Base-by-base conservation (phyloP, 2,797 vertebrate genomes). In the Brachyrhaphis roseni region DNA sequence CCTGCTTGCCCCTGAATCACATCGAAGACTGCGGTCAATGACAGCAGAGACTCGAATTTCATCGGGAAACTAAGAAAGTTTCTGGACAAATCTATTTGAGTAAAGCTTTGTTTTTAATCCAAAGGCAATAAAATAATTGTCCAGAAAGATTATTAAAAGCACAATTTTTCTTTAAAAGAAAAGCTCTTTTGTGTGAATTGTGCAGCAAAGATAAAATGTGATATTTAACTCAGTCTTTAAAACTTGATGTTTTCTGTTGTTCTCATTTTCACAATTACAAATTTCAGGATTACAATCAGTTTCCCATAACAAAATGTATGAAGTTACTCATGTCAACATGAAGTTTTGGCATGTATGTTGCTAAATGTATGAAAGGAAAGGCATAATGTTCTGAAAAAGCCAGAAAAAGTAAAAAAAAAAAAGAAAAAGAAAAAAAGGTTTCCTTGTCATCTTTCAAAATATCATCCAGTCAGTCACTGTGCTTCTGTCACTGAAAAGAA, bases 1-100 rank as follows among this genome's bases (percentile, higher is more conserved):
- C 85, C 93, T 0, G 88, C 88, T 70, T 79, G 84, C 84, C 88
- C 92, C 94, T 95, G 74, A 78, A 81, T 82, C 26, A 79, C 53
- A 78, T 7, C 8, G 2, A 72, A 43, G 28, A 59, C 62, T 70
- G 15, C 0, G 1, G 8, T 85, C 55, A 84, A 53, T 12, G 12
- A 43, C 5, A 71, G 46, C 47, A 78, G 18, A 36, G 8, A 39
- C n/a, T 45, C 4, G 10, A 62, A 4, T 15, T 59, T 16, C 31
- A 36, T 8, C 11, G 0, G 0, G 26, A 28, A 16, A 72, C 28
- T 28, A 74, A 62, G 23, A 34, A 0, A 6, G 39, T 77, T 76
- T 53, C 74, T 13, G 26, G 28, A 31, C 34, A 43, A 43, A 34
- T 46, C 15, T 47, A 39, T 31, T 55, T 4, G 51, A 55, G 10